Base-by-base conservation (phyloP, 2,113 vertebrate species). In the Dipodomys merriami region DNA sequence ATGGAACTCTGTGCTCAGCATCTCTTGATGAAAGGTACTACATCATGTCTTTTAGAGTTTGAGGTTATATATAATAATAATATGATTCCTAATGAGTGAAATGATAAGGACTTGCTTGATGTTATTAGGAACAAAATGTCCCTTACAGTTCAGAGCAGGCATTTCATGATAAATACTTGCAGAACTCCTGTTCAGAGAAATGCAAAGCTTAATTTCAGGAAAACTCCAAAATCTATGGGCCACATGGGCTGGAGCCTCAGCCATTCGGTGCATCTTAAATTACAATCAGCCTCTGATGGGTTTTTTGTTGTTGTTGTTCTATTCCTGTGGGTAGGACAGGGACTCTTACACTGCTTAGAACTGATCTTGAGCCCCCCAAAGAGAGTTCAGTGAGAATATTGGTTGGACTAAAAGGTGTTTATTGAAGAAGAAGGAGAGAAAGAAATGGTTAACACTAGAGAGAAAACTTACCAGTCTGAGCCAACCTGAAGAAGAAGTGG, bases 141-240 rank as follows among this genome's bases (percentile, higher is more conserved):
- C 93, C 77, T 7, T 71, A 33, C 4, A 80, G 72, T 22, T 65
- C 60, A 76, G 77, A 60, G 2, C 49, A 91, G 25, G 8, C 53
- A 10, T 94, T 94, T 85, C 57, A 19, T 93, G 72, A 74, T 27
- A 92, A 94, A 92, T 82, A 46, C n/a, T 64, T 93, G n/a, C 2
- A 1, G 81, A 72, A 60, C 78, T 91, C 49, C 60, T n/a, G n/a
- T 20, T 69, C 57, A 82, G 81, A 96, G 44, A 93, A 81, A 93
- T 12, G 19, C 60, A 25, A 88, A 57, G 20, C 35, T 62, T 20
- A 22, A 8, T 80, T 96, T 74, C 64, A 91, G 78, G 79, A 96
- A 97, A 90, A 77, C 2, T 57, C 64, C 57, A 93, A 39, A 89
- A 93, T 57, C 78, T 68, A 90, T 78, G 90, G 83, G 80, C 77